A percentile compares a stretch with the other conserved stretches of the same genome.
phyloP scores from a whole-genome alignment of 2,797 vertebrate species.

The Sebastes taczanowskii region DNA sequence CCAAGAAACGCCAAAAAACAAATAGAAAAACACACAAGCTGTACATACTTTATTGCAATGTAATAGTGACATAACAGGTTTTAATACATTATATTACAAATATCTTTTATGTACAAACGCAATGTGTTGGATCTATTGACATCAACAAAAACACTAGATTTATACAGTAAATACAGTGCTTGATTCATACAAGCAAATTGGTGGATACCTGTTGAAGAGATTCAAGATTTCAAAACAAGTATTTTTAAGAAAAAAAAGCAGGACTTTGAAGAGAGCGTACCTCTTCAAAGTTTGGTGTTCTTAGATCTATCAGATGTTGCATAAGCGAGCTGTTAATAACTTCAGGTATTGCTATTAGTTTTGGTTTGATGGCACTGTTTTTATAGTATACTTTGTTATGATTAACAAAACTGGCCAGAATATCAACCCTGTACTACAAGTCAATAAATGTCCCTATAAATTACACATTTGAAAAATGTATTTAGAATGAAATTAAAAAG shows the following conservation, averaged over 20 bases:
- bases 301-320: not conserved
- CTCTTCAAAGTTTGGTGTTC: slow-evolving; percentile 2
- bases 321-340: not conserved
- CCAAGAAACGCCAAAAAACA: not conserved
- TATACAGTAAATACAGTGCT: slow-evolving; percentile 86
- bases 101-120: slow-evolving; percentile 83
- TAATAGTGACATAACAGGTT: slow-evolving; percentile 64
- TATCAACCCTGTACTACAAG: slow-evolving; percentile 33
- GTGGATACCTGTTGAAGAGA: slow-evolving; percentile 57
- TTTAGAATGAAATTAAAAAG: slow-evolving; percentile 57
- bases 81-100: slow-evolving; percentile 85
- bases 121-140: slow-evolving; percentile 70
- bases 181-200: slow-evolving; percentile 74
- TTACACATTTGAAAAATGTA: slow-evolving; percentile 49
- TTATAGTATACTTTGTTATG: slow-evolving; percentile 6
- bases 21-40: slow-evolving; percentile 45
- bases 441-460: slow-evolving; percentile 47
- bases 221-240: slow-evolving; percentile 57
- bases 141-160: slow-evolving; percentile 75
- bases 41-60: slow-evolving; percentile 83
- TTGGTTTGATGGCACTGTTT: not conserved
- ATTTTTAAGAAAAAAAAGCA: slow-evolving; percentile 21
- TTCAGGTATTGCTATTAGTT: not conserved
- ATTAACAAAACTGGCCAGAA: slow-evolving; percentile 35
- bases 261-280: not conserved